Evolutionary conservation across 2,797 vertebrate species (phyloP), one percentile per base, ranked within the genome.

Genomic region (Coracias cyanogaster): DNA sequence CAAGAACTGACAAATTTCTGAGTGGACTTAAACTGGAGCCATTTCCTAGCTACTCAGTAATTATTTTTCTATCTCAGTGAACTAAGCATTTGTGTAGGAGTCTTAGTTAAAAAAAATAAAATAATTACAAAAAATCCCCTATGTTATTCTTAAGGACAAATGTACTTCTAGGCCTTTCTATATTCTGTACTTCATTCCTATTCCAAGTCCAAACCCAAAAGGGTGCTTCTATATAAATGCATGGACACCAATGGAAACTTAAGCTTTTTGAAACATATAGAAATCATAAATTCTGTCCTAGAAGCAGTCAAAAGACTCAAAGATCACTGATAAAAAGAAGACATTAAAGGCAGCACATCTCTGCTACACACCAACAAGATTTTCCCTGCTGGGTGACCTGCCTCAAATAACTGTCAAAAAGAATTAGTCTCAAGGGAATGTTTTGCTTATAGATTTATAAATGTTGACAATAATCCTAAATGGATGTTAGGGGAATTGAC

Each of bases 391-490:
- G 95, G 83, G 95, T 95, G 96, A 97, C 97, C 97, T 96, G 94
- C 96, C 97, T 96, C 95, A 89, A 93, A 89, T 91, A 93, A 95
- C 95, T 7, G 64, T 97, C 97, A 87, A 77, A 97, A 96, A 94
- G 95, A 96, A 97, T 97, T 97, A 97, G 94, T 93, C 97, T 96
- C 96, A 88, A 81, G 93, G 92, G 96, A 97, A 95, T 94, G 90
- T 94, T 97, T 97, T 96, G 93, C 94, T 96, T 97, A 96, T 91
- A 93, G 96, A 97, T 96, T 97, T 97, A 97, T 97, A 97, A 96
- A 96, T 89, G 96, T 96, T 98, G 97, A 97, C 97, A 97, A 97
- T 97, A 96, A 97, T 97, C 97, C 96, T 97, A 97, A 98, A 97
- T 96, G 96, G 95, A 97, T 96, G 96, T 94, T 97, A 96, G 94